These are phyloP conservation scores for Lates japonicus DNA, from an alignment of 2,797 vertebrate genomes.

Conservation along the genomic window DNA sequence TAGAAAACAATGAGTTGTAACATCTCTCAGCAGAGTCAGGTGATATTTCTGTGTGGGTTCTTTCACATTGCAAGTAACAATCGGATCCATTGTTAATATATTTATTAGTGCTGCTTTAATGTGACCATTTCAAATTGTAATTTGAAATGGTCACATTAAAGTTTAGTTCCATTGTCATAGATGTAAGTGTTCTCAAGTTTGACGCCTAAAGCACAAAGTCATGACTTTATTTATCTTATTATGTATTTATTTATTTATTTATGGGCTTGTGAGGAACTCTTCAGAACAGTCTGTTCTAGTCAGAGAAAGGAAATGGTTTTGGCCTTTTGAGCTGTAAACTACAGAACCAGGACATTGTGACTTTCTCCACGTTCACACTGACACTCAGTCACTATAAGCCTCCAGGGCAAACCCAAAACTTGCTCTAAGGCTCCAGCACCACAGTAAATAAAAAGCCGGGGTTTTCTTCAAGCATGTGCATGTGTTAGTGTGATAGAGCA, in stretches of 20 bases:
- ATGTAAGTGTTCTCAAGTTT: not conserved
- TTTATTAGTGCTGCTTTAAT: not conserved
- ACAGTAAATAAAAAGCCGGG: slow-evolving; percentile 24
- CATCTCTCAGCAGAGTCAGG: not conserved
- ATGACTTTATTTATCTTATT: slow-evolving; percentile 6
- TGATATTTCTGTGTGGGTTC: not conserved
- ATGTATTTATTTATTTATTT: not conserved
- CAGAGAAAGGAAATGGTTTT: slow-evolving; percentile 41
- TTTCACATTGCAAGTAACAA: not conserved
- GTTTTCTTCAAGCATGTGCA: slow-evolving; percentile 44
- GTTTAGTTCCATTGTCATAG: not conserved
- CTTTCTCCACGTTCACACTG: slow-evolving; percentile 45
- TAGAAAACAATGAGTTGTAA: not conserved
- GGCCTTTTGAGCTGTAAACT: slow-evolving; percentile 36
- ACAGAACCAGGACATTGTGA: slow-evolving; percentile 59
- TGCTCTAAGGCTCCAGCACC: slow-evolving; percentile 2
- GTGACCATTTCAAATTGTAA: not conserved
- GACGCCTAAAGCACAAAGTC: not conserved
- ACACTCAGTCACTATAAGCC: slow-evolving; percentile 49
- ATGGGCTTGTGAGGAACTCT: slow-evolving; percentile 20
- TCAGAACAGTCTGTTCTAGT: slow-evolving; percentile 53
- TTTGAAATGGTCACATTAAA: no score
- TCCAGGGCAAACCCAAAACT: slow-evolving; percentile 16
- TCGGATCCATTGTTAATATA: not conserved
- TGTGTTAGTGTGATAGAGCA: slow-evolving; percentile 34